phyloP scores from a whole-genome alignment of 2,797 vertebrate genomes.

The Centroberyx gerrardi region DNA sequence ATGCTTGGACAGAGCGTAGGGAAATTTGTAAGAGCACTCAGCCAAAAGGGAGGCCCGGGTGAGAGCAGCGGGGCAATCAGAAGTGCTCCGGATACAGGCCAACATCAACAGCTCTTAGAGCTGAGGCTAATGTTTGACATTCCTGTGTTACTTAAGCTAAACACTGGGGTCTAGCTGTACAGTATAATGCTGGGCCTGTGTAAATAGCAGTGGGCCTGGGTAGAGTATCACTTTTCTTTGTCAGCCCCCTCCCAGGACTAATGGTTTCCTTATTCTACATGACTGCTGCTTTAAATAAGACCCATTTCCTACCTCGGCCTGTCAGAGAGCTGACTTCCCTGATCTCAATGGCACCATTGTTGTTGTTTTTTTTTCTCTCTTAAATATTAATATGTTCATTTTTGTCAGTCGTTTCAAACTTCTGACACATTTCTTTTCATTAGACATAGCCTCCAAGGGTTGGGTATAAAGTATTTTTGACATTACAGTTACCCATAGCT shows the following conservation, averaged over 20 bases:
- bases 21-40: conserved; percentile 82
- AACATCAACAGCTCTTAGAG: conserved; percentile 85
- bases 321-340: conserved; percentile 42
- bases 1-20: conserved; percentile 75
- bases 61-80: conserved; percentile 78
- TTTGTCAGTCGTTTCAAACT: conserved; percentile 26
- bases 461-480: conserved; percentile 52
- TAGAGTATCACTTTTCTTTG: conserved; percentile 79
- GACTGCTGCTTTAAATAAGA: conserved; percentile 68
- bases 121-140: conserved; percentile 84
- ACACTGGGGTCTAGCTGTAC: conserved; percentile 78
- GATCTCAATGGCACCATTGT: conserved; percentile 67
- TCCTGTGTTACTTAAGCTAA: conserved; percentile 85
- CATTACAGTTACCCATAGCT: conserved; percentile 24
- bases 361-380: conserved; percentile 43
- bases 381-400: conserved; percentile 35
- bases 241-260: conserved; percentile 71
- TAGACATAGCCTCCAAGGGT: conserved; percentile 11
- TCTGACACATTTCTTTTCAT: conserved; percentile 45
- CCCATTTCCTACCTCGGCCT: conserved; percentile 46
- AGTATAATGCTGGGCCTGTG: conserved; percentile 75
- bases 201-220: conserved; percentile 70
- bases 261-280: conserved; percentile 80
- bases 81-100: conserved; percentile 83
- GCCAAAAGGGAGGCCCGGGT: conserved; percentile 76